Evolutionary conservation across 1,140 invertebrate species (phyloP).

Genomic region (Oreohelix idahoensis): DNA sequence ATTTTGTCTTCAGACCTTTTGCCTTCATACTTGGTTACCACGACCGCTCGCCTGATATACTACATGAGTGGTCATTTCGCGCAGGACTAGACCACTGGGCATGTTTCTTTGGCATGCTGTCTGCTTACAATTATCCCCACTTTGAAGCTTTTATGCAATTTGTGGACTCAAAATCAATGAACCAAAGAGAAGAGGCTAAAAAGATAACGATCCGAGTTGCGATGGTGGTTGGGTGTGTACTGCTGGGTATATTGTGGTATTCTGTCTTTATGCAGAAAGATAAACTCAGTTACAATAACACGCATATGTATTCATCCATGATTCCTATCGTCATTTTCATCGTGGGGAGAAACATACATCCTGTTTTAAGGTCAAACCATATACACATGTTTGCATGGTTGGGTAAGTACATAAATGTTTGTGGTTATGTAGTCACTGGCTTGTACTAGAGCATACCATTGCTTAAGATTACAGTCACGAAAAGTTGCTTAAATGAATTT

Average conservation of each 20-base stretch:
- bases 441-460: too few species aligned
- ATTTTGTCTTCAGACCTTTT: slow-evolving; percentile 53
- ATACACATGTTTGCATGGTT: slow-evolving; percentile 55
- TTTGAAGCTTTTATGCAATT: slow-evolving; percentile 58
- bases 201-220: slow-evolving; percentile 37
- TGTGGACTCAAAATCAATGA: slow-evolving; percentile 40
- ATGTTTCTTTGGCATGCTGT: slow-evolving; percentile 62
- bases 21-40: slow-evolving; percentile 50
- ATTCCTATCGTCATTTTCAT: slow-evolving; percentile 59
- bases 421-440: too few species aligned
- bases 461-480: too few species aligned
- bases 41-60: slow-evolving; percentile 45
- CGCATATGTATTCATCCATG: slow-evolving; percentile 58
- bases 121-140: slow-evolving; percentile 65
- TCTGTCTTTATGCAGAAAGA: slow-evolving; percentile 46
- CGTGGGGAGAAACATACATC: slow-evolving; percentile 53
- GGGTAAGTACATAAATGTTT: slow-evolving; percentile 39
- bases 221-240: slow-evolving; percentile 28
- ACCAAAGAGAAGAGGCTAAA: not conserved
- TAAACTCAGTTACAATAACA: slow-evolving; percentile 56
- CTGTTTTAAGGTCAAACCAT: slow-evolving; percentile 48
- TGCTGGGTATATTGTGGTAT: slow-evolving; percentile 51
- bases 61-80: slow-evolving; percentile 62
- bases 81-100: slow-evolving; percentile 63
- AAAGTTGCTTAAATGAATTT: too few species aligned